Evolutionary conservation across 2,113 vertebrate genomes (phyloP).

Genomic region (Gobius niger): DNA sequence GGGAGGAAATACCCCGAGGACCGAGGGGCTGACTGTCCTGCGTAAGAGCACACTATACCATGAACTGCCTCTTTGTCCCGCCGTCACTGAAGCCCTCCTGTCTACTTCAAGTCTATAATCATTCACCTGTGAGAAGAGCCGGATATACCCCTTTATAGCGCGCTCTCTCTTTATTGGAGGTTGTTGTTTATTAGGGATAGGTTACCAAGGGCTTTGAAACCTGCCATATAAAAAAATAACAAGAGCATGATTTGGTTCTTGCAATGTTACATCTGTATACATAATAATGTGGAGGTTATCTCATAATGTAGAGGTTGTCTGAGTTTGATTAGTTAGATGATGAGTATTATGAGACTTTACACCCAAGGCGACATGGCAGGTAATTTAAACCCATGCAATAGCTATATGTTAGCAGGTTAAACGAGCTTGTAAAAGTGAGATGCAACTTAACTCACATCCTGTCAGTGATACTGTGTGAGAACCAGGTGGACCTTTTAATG

Average conservation of each 20-base stretch:
- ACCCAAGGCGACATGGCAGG: constrained; percentile 11
- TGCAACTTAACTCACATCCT: not conserved
- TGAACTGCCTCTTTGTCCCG: constrained; percentile 10
- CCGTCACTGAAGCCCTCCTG: constrained; percentile 2
- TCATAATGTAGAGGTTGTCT: too few relatives aligned
- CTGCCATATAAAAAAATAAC: too few relatives aligned
- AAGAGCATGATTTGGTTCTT: too few relatives aligned
- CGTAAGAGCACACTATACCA: constrained; percentile 13
- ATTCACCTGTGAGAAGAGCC: constrained; percentile 11
- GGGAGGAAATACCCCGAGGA: constrained; percentile 32
- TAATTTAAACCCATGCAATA: constrained; percentile 12
- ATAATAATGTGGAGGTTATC: too few relatives aligned
- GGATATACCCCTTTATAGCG: not conserved
- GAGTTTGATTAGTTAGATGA: too few relatives aligned
- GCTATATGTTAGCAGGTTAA: not conserved
- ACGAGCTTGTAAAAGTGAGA: constrained; percentile 3
- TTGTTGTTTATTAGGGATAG: not conserved
- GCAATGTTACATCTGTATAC: too few relatives aligned
- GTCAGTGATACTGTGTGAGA: not conserved
- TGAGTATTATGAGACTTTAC: constrained; percentile 1
- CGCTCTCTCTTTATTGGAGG: not conserved
- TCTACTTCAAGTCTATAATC: constrained; percentile 20
- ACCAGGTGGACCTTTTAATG: not conserved
- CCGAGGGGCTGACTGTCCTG: constrained; percentile 27
- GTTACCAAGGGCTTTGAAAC: too few relatives aligned